Evolutionary conservation across 2,113 vertebrate genomes (phyloP).

Genomic region (Scartelaos histophorus): DNA sequence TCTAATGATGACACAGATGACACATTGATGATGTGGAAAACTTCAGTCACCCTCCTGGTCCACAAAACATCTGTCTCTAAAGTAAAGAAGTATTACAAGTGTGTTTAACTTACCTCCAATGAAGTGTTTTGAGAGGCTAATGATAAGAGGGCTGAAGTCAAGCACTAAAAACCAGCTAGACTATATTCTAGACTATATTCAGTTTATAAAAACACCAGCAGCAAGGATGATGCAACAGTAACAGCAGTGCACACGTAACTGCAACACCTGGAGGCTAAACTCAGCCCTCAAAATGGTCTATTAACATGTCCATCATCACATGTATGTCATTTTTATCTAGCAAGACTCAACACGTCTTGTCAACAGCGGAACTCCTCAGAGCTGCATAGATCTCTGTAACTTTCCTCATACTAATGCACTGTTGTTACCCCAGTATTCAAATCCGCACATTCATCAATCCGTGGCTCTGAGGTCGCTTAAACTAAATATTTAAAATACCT

Average conservation of each 20-base stretch:
- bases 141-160: not conserved
- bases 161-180: not conserved
- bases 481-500: too few species aligned
- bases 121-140: not conserved
- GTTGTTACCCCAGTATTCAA: not conserved
- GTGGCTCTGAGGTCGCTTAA: too few species aligned
- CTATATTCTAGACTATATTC: too few species aligned
- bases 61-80: not conserved
- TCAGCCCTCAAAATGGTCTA: too few species aligned
- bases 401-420: not conserved
- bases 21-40: not conserved
- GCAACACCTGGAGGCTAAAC: not conserved
- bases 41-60: not conserved
- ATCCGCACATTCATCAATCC: too few species aligned
- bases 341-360: not conserved
- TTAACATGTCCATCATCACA: not conserved
- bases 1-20: conserved; percentile 1
- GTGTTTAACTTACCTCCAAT: not conserved
- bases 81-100: not conserved
- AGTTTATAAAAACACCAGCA: not conserved
- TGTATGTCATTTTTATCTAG: not conserved
- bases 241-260: not conserved
- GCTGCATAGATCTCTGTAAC: not conserved
- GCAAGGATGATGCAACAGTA: not conserved
- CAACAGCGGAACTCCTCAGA: not conserved